Conservation (phyloP, 2,797 vertebrate genomes). For the Telmatherina bonti region DNA sequence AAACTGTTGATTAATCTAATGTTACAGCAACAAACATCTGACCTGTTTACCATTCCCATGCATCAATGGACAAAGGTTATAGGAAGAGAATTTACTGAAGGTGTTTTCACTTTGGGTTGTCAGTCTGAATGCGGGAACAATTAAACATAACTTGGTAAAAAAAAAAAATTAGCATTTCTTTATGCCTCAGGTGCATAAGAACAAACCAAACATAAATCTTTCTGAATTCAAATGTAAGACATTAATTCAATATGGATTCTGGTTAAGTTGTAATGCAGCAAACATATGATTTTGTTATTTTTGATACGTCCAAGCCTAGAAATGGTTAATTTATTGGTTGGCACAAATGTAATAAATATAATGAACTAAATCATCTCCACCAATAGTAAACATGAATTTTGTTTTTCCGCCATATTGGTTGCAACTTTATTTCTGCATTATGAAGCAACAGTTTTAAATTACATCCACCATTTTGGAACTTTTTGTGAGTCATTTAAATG, state of each 20-base stretch:
- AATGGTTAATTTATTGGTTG: neutral
- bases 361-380: neutral
- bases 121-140: slow-evolving; percentile 16
- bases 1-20: slow-evolving; percentile 40
- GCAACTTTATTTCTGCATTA: neutral
- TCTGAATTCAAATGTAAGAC: neutral
- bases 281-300: neutral
- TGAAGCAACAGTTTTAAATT: neutral
- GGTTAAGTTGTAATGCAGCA: neutral
- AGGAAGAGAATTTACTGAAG: slow-evolving; percentile 11
- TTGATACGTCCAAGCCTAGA: neutral
- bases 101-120: slow-evolving; percentile 30
- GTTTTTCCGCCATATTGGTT: neutral
- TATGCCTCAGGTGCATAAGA: neutral
- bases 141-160: neutral
- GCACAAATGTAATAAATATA: neutral
- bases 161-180: neutral
- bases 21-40: neutral
- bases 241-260: neutral
- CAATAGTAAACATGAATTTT: neutral
- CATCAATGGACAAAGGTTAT: slow-evolving; percentile 22
- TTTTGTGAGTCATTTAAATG: neutral
- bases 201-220: neutral
- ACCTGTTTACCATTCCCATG: slow-evolving; percentile 3
- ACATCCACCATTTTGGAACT: neutral